phyloP scores from a whole-genome alignment of 1,140 invertebrate genomes.

The Drosophila mayri region DNA sequence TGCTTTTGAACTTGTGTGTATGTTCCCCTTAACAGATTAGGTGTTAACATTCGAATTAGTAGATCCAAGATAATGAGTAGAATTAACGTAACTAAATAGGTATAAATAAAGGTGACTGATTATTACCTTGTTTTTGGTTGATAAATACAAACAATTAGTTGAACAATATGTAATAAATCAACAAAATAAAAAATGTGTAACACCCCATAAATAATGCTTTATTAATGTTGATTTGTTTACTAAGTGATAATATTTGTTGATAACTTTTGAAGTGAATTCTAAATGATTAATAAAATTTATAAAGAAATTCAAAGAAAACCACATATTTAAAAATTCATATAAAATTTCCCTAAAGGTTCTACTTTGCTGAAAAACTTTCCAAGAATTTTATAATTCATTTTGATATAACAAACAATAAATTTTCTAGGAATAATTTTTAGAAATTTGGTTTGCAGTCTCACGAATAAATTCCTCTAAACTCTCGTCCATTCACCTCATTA shows the following conservation, averaged over 20 bases:
- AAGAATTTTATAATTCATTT: background rate
- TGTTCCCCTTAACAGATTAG: background rate
- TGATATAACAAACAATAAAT: background rate
- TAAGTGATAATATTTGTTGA: background rate
- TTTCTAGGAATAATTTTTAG: background rate
- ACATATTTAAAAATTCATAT: background rate
- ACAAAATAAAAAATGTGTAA: background rate
- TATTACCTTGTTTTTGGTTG: slow-evolving; percentile 22
- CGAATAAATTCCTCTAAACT: background rate
- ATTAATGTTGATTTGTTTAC: background rate
- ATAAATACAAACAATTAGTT: slow-evolving; percentile 24
- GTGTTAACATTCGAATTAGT: slow-evolving; percentile 24
- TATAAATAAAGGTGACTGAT: slow-evolving; percentile 14
- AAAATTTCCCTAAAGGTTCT: background rate
- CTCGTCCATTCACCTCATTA: slow-evolving; percentile 41
- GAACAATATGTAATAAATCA: slow-evolving; percentile 6
- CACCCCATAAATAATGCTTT: background rate
- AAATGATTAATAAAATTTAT: background rate
- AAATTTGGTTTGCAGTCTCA: background rate
- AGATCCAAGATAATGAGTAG: slow-evolving; percentile 22
- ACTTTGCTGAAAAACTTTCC: background rate
- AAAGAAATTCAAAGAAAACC: background rate
- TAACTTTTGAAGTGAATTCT: background rate
- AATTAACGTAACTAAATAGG: slow-evolving; percentile 35
- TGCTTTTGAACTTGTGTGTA: slow-evolving; percentile 7